Conservation (phyloP, 1,140 invertebrate genomes). For the Cotesia typhae region DNA sequence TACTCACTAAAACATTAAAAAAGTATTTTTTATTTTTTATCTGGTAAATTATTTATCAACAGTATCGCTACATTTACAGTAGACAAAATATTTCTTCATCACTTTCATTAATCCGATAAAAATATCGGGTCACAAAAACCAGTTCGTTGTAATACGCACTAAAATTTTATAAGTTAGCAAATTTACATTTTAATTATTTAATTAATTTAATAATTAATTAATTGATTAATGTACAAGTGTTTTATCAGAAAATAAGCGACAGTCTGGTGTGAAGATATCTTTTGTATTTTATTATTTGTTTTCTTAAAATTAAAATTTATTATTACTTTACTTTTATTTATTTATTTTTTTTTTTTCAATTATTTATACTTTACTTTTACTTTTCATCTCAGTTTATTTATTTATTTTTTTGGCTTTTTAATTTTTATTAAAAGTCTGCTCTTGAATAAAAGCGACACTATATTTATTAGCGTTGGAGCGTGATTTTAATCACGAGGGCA, state of each 20-base stretch:
- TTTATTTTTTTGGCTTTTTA: slow-evolving; percentile 20
- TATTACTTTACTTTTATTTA: slow-evolving; percentile 19
- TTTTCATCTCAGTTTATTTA: slow-evolving; percentile 24
- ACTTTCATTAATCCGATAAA: too few species aligned
- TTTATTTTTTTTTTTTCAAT: neutral
- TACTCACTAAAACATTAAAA: too few species aligned
- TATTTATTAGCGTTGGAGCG: slow-evolving; percentile 36
- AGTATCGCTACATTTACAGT: too few species aligned
- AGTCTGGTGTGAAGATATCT: slow-evolving; percentile 50
- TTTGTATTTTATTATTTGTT: slow-evolving; percentile 22
- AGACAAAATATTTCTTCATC: too few species aligned
- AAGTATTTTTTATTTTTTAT: neutral
- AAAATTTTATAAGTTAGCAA: slow-evolving; percentile 26
- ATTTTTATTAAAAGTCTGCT: slow-evolving; percentile 7
- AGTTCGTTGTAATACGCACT: slow-evolving; percentile 53
- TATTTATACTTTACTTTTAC: slow-evolving; percentile 28
- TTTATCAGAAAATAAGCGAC: slow-evolving; percentile 58
- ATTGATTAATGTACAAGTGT: slow-evolving; percentile 47
- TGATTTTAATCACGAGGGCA: slow-evolving; percentile 44
- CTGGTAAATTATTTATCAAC: neutral
- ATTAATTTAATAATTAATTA: slow-evolving; percentile 36
- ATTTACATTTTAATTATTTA: neutral
- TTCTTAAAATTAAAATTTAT: slow-evolving; percentile 15
- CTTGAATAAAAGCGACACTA: slow-evolving; percentile 27
- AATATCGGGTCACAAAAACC: slow-evolving; percentile 20